These are phyloP conservation scores for Halcyon senegalensis DNA, from an alignment of 2,113 vertebrate species.

Conservation along the genomic window DNA sequence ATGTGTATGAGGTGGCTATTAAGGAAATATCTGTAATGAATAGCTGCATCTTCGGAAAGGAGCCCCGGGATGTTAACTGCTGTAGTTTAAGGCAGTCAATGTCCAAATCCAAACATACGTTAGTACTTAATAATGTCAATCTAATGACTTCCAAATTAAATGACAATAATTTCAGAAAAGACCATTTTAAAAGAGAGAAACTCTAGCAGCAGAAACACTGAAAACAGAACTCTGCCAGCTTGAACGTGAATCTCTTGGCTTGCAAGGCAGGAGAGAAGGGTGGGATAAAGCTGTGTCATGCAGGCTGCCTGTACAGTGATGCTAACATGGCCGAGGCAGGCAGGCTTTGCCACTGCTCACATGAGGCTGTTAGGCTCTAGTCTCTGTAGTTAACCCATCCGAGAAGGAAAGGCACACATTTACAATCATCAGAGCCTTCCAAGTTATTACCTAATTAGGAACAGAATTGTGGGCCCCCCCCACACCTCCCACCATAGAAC, in stretches of 20 bases:
- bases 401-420: not conserved
- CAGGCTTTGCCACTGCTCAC: not conserved
- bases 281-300: not conserved
- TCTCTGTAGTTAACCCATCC: not conserved
- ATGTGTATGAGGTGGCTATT: not conserved
- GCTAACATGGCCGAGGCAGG: not conserved
- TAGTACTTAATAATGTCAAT: slow-evolving; percentile 1
- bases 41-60: not conserved
- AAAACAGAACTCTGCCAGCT: slow-evolving; percentile 52
- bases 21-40: not conserved
- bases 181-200: slow-evolving; percentile 19
- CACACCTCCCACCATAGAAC: too few species aligned
- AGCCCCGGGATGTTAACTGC: slow-evolving; percentile 4
- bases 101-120: not conserved
- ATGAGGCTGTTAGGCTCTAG: not conserved
- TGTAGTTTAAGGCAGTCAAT: not conserved
- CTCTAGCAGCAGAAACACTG: not conserved
- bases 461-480: not conserved
- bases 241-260: not conserved
- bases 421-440: not conserved
- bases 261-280: not conserved
- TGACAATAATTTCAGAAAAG: slow-evolving; percentile 26
- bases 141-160: slow-evolving; percentile 50
- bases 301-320: not conserved
- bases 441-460: not conserved